Conservation (phyloP, 2,797 vertebrate species). For the Chelon labrosus region DNA sequence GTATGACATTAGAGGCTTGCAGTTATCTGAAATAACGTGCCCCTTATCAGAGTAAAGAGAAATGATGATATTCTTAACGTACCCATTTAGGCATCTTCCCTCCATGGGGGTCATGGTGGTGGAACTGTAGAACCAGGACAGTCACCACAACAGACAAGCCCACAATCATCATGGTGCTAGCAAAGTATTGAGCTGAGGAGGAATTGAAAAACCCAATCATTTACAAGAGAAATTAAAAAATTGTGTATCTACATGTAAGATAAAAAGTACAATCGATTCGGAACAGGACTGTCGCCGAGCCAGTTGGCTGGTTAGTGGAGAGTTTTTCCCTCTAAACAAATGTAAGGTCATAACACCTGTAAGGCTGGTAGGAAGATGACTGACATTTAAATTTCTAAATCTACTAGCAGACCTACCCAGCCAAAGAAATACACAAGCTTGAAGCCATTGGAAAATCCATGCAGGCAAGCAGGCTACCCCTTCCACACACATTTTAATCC, state of each 20-base stretch:
- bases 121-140: constrained; percentile 93
- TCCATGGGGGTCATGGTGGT: constrained; percentile 93
- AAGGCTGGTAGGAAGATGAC: constrained; percentile 2
- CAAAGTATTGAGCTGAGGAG: constrained; percentile 92
- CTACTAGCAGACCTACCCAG: background rate
- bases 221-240: background rate
- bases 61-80: constrained; percentile 47
- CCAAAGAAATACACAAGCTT: background rate
- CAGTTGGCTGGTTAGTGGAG: background rate
- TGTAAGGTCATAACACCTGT: constrained; percentile 18
- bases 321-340: constrained; percentile 28
- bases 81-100: constrained; percentile 96
- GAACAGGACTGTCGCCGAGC: background rate
- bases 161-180: constrained; percentile 95
- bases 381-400: constrained; percentile 28
- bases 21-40: no score
- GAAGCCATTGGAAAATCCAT: background rate
- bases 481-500: constrained; percentile 5
- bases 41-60: background rate
- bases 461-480: background rate
- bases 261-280: background rate
- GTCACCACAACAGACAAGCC: constrained; percentile 93
- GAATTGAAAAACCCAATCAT: constrained; percentile 6
- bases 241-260: background rate
- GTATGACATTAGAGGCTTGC: background rate